Evolutionary conservation across 1,140 invertebrate genomes (phyloP).

Genomic region (Zophobas atratus): DNA sequence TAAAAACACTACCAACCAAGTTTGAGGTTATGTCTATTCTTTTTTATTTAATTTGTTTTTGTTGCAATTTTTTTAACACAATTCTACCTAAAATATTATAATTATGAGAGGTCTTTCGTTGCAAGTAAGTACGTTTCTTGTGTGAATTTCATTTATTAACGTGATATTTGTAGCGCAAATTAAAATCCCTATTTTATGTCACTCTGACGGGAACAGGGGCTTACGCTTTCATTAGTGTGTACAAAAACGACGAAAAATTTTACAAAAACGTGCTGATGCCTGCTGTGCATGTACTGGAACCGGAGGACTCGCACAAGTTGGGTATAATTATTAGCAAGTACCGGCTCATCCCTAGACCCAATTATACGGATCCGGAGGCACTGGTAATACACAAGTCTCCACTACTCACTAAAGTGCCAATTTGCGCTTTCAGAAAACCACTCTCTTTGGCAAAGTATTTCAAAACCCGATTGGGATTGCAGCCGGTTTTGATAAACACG

Average conservation of each 20-base stretch:
- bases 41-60: too few relatives aligned
- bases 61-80: too few relatives aligned
- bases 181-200: too few relatives aligned
- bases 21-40: too few relatives aligned
- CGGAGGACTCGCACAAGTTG: slow-evolving; percentile 86
- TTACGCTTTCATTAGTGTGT: slow-evolving; percentile 74
- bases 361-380: slow-evolving; percentile 69
- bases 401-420: slow-evolving; percentile 32
- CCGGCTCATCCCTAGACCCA: slow-evolving; percentile 77
- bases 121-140: too few relatives aligned
- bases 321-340: slow-evolving; percentile 84
- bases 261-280: slow-evolving; percentile 83
- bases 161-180: too few relatives aligned
- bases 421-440: slow-evolving; percentile 73
- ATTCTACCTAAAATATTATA: too few relatives aligned
- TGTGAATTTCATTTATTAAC: too few relatives aligned
- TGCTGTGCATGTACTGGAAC: slow-evolving; percentile 76
- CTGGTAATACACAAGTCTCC: slow-evolving; percentile 19
- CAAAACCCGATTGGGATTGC: slow-evolving; percentile 95
- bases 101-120: too few relatives aligned
- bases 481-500: slow-evolving; percentile 99
- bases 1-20: neutral
- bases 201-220: slow-evolving; percentile 57
- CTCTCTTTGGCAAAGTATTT: slow-evolving; percentile 81
- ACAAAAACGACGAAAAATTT: slow-evolving; percentile 83